Percentiles rank a stretch among this genome's conserved stretches.
phyloP scores from a whole-genome alignment of 64 coral and sea anemone species.

The Catalaphyllia jardinei region DNA sequence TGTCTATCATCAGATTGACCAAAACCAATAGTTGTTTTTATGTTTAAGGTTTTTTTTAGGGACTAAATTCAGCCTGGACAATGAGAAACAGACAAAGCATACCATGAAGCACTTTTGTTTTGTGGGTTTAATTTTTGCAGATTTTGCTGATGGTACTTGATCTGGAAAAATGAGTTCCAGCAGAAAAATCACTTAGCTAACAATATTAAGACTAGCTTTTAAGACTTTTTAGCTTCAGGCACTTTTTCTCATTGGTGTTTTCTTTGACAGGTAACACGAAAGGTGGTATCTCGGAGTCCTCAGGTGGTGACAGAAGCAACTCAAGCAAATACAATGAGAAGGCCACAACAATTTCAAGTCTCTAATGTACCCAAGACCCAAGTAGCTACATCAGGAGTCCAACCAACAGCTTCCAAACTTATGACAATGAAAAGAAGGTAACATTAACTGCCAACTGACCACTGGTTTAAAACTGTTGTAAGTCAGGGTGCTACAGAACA shows the following conservation, averaged over 20 bases:
- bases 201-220: neutral
- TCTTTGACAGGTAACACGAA: conserved; percentile 42
- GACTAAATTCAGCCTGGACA: too few species aligned
- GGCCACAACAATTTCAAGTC: neutral
- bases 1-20: too few species aligned
- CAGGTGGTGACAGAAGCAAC: neutral
- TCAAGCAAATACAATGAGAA: neutral
- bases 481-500: too few species aligned
- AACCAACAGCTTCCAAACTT: neutral
- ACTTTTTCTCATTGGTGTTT: neutral
- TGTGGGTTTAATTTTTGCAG: too few species aligned
- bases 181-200: too few species aligned
- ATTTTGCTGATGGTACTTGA: too few species aligned
- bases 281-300: conserved; percentile 15
- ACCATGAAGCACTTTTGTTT: too few species aligned
- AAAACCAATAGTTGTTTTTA: too few species aligned
- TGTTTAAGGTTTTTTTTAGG: too few species aligned
- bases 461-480: too few species aligned
- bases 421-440: neutral
- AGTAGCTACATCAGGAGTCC: neutral
- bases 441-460: neutral
- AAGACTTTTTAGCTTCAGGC: neutral
- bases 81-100: neutral
- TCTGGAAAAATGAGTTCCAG: too few species aligned
- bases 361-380: neutral